Base-by-base conservation (phyloP, 2,888 invertebrate species). In the Drosophila fulvimacula region DNA sequence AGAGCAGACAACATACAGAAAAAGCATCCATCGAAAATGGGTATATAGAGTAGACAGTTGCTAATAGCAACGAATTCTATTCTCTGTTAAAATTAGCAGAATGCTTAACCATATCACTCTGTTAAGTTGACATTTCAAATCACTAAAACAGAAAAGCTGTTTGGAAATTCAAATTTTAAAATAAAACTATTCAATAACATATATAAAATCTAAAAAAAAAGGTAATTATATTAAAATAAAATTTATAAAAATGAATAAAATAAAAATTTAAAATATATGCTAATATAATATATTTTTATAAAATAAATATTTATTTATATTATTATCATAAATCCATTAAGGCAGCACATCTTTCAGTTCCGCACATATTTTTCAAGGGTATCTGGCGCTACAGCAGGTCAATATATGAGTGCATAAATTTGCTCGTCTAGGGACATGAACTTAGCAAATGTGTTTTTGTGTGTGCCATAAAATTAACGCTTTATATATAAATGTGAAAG, bases 381-480 rank as follows among this genome's bases (percentile, higher is more conserved):
- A 57, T 27, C 15, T 11, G 15, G 19, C 9, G 2, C 4, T 32
- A 17, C 19, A 19, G 3, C 44, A 52, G 65, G 17, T 52, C 64
- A 52, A 52, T 38, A 21, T 17, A 17, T 30, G 27, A 46, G 19
- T 65, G 44, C 64, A 52, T 65, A 64, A 65, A 64, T 38, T 52
- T 15, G 10, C 30, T 32, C 41, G 42, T 41, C 63, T 51, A 7
- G 52, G 19, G 66, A 65, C 19, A 13, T 32, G 42, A 30, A 53
- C 52, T 52, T 32, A 17, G 48, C 32, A 46, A 65, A 65, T 65
- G 52, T 65, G 62, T 69, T 72, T 66, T 63, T 53, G 59, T 76
- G 55, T 61, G 60, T 56, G 77, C 69, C 82, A 69, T 81, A 80
- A 81, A 81, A 82, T 81, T 82, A 80, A 81, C 77, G 81, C 82